Evolutionary conservation across 2,888 invertebrate genomes (phyloP).

Genomic region (Esperia sulphurella): DNA sequence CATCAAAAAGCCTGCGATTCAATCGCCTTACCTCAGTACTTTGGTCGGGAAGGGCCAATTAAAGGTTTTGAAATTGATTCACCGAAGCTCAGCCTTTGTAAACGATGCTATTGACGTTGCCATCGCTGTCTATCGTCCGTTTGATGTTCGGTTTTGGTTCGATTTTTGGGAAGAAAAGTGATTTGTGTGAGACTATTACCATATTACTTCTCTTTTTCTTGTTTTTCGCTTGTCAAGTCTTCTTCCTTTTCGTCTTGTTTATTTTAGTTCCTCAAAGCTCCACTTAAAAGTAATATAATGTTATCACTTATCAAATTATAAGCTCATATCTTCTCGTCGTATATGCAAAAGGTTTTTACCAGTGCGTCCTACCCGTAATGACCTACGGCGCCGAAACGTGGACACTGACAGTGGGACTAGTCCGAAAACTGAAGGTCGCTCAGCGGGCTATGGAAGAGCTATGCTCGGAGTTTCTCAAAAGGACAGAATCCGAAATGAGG

Average conservation of each 20-base stretch:
- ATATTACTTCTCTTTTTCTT: background rate
- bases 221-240: background rate
- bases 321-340: too few species aligned
- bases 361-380: too few species aligned
- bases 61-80: conserved; percentile 72
- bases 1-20: conserved; percentile 51
- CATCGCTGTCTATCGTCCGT: conserved; percentile 36
- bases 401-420: too few species aligned
- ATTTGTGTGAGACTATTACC: background rate
- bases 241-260: background rate
- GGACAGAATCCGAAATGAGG: too few species aligned
- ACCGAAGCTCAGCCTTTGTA: conserved; percentile 52
- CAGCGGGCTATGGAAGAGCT: too few species aligned
- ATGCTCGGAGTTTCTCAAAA: too few species aligned
- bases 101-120: conserved; percentile 58
- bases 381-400: too few species aligned
- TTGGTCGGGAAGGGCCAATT: conserved; percentile 55
- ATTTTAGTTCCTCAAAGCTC: too few species aligned
- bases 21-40: conserved; percentile 41
- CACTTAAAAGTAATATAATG: too few species aligned
- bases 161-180: background rate
- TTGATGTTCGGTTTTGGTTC: conserved; percentile 30
- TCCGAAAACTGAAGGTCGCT: too few species aligned
- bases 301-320: too few species aligned
- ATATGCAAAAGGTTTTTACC: too few species aligned